phyloP scores from a whole-genome alignment of 30 jellyfish, hydroid and myxozoan genomes.

The Chironex yamaguchii region DNA sequence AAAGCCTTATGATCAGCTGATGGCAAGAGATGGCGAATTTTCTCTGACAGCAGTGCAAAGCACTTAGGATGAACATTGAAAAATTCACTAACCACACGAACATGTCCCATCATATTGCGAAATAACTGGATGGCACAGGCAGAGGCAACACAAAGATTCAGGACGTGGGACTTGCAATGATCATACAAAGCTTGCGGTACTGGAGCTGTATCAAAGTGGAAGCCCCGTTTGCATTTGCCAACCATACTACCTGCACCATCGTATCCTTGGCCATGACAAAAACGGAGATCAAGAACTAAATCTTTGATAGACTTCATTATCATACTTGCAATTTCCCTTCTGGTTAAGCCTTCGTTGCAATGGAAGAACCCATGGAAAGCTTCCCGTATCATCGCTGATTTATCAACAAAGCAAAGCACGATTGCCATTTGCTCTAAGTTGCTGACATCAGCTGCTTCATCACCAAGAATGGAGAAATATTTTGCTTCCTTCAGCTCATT shows the following conservation, averaged over 20 bases:
- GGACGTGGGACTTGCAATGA: background rate
- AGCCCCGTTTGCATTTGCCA: conserved; percentile 38
- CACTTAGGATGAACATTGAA: background rate
- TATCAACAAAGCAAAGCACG: conserved; percentile 24
- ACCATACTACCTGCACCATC: conserved; percentile 76
- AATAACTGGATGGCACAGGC: background rate
- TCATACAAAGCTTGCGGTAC: conserved; percentile 22
- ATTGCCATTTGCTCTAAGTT: conserved; percentile 1
- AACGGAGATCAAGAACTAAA: background rate
- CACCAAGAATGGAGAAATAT: conserved; percentile 4
- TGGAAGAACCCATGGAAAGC: conserved; percentile 7
- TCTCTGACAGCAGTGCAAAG: background rate
- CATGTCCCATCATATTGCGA: background rate
- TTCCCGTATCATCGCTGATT: background rate
- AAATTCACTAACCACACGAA: background rate
- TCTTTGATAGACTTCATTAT: background rate
- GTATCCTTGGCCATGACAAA: conserved; percentile 71
- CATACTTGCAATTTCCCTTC: background rate
- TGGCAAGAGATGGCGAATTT: background rate
- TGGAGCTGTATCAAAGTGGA: conserved; percentile 7
- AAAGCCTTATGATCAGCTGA: background rate
- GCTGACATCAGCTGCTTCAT: conserved; percentile 15
- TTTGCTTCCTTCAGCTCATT: conserved; percentile 13
- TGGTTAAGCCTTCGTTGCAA: conserved; percentile 5
- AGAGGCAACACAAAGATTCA: background rate